Base-by-base conservation (phyloP, 2,113 vertebrate genomes). In the Eretmochelys imbricata region DNA sequence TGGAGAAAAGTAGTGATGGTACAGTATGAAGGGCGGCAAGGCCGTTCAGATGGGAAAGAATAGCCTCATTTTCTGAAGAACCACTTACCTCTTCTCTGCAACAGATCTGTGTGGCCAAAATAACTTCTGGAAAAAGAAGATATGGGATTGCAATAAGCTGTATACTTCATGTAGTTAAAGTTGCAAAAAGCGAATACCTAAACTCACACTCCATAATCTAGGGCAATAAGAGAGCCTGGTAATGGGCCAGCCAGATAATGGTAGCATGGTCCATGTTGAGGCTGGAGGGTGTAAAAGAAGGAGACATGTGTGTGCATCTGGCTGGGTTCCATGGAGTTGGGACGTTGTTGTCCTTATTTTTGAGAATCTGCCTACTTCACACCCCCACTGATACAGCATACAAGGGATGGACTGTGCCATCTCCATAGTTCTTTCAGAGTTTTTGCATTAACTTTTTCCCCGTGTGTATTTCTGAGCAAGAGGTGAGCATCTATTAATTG, bases 1-100 rank as follows among this genome's bases (percentile, higher is more conserved):
- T 87, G 65, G 75, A 72, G n/a, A 91, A 95, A 80, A 88, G 84
- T 88, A 82, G 88, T n/a, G 25, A 65, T 87, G 84, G 85, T 94
- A 95, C 93, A 91, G 25, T 80, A 5, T 7, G 59, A 38, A 92
- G 38, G 80, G 65, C 79, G 92, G 93, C 38, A 55, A 93, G 89
- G 55, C 24, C 46, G 24, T 89, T 89, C 0, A 0, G 80, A 80
- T 91, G 9, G 93, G 38, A 94, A 94, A 72, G 12, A 7, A 76
- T 48, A 57, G 35, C 25, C 85, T 93, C 89, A 53, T 17, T 88
- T 89, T 81, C 13, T 48, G 42, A 14, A 54, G 65, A 72, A 9
- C 82, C 86, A 75, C 54, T 84, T 16, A 46, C 82, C 19, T n/a
- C 49, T 84, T 91, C 16, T 11, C 25, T 42, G 82, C 80, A 92